These are phyloP conservation scores for Edolisoma coerulescens DNA, from an alignment of 2,113 vertebrate genomes.

Conservation along the genomic window DNA sequence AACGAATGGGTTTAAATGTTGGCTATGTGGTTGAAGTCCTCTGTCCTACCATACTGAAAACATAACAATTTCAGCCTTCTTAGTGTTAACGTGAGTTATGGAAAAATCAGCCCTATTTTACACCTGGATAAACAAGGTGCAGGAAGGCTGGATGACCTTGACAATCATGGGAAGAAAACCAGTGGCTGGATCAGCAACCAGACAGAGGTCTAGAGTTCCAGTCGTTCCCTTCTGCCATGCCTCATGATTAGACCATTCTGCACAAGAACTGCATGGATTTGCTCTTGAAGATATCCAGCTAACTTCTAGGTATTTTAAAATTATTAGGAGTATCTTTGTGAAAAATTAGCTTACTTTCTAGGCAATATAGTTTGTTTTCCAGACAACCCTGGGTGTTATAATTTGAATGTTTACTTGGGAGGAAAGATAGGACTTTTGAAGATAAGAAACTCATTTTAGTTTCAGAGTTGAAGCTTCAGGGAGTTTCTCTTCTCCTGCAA, in stretches of 20 bases:
- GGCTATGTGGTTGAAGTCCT: neutral
- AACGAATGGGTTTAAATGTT: neutral
- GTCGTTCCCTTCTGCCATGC: neutral
- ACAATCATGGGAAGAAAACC: neutral
- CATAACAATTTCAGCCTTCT: neutral
- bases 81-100: accelerated
- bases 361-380: neutral
- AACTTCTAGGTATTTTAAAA: neutral
- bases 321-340: neutral
- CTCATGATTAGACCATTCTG: neutral
- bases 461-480: neutral
- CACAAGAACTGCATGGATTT: neutral
- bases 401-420: neutral
- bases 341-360: neutral
- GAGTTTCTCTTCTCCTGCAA: neutral
- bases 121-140: neutral
- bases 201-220: neutral
- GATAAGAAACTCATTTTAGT: neutral
- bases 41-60: neutral
- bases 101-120: neutral
- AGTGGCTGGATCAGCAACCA: neutral
- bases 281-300: neutral
- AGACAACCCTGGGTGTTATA: neutral
- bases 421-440: neutral
- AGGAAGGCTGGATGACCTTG: neutral